phyloP scores from a whole-genome alignment of 2,888 invertebrate genomes.

The Sepioteuthis lessoniana region DNA sequence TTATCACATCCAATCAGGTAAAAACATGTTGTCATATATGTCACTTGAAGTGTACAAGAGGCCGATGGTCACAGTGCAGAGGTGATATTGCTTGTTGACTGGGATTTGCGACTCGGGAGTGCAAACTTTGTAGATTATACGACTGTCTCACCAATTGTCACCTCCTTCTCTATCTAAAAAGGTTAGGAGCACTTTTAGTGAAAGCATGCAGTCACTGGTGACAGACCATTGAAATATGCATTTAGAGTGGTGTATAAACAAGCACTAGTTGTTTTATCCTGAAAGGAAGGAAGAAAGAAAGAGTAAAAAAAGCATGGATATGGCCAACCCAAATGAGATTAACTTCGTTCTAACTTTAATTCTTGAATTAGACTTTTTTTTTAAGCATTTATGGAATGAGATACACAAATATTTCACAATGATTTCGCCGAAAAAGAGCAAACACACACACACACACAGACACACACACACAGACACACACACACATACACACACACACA shows the following conservation, averaged over 20 bases:
- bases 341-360: not conserved
- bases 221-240: not conserved
- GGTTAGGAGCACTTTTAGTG: conserved; percentile 6
- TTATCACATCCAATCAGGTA: conserved; percentile 16
- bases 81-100: conserved; percentile 8
- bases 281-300: not conserved
- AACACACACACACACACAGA: not conserved
- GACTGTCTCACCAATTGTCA: not conserved
- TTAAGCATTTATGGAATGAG: not conserved
- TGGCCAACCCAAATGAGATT: conserved; percentile 8
- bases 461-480: not conserved
- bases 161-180: not conserved
- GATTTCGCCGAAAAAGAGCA: not conserved
- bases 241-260: not conserved
- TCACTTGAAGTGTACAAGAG: conserved; percentile 17
- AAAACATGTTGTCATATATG: not conserved
- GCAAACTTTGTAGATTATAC: not conserved
- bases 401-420: not conserved
- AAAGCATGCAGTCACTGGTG: conserved; percentile 10
- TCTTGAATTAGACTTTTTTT: not conserved
- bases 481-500: too few species aligned
- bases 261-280: conserved; percentile 33
- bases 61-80: conserved; percentile 33
- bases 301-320: not conserved
- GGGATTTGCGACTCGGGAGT: not conserved